Base-by-base conservation (phyloP, 2,888 invertebrate species). In the Pediacus dermestoides region DNA sequence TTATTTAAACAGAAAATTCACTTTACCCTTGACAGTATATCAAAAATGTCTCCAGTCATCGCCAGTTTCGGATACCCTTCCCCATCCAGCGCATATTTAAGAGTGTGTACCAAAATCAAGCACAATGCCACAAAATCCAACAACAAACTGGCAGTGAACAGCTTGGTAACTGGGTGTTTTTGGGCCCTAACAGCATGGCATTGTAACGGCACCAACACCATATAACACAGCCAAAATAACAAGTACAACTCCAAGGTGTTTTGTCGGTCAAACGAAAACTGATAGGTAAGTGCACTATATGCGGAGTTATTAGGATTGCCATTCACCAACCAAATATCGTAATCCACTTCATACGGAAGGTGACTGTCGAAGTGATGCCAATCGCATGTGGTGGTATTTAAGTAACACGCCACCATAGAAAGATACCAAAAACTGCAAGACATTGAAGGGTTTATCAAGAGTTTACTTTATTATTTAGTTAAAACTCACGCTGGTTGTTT, bases 291-390 rank as follows among this genome's bases (percentile, higher is more conserved):
- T 39, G 88, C 86, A 67, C 91, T 93, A 60, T 86, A 86, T 43
- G 86, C 79, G 41, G 88, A 88, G 55, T 81, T 77, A 64, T 88
- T 89, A 0, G 97, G 97, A 70, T 91, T 89, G 14, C 96, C 95
- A 70, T 97, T 97, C 4, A 96, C 95, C 30, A 97, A 76, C 87
- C 92, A 93, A 52, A 97, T 85, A 67, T 97, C 91, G 68, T 95
- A 97, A 34, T 83, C 73, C 8, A 90, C 70, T 34, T 76, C 70
- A 33, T 59, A 61, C 10, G 61, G 50, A 16, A 39, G 32, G 27
- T 46, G 39, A 7, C 78, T 74, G 46, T 77, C 73, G 46, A 85
- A 85, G 56, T 89, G 80, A 53, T 85, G 85, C 93, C 93, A 94
- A 44, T 82, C 76, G 61, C 93, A 94, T 1, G 83, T 82, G 2